Base-by-base conservation (phyloP, 1,140 invertebrate species). In the Dendroctonus ponderosae region DNA sequence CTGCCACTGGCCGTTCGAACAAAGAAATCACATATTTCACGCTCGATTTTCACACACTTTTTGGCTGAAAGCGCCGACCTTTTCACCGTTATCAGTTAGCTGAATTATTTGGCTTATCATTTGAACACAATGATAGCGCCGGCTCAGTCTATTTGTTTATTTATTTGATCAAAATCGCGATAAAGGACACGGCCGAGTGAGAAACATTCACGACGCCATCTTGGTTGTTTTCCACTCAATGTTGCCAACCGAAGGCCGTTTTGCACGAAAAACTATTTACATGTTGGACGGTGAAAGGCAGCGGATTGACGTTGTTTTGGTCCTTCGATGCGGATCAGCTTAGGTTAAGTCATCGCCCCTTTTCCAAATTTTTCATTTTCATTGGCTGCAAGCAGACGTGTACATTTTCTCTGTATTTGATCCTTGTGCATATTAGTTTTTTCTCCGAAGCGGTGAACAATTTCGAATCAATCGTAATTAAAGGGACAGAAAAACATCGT, bases 11-110 rank as follows among this genome's bases (percentile, higher is more conserved):
- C 58, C 58, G 43, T 41, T 52, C 41, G 50, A 62, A 67, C 66
- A 67, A 67, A 67, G 66, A 67, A 46, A 67, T 67, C 59, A 67
- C 66, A 67, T 67, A 62, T 59, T 67, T 67, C 60, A 56, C 66
- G 53, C 26, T 42, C 42, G 50, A 60, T 61, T 67, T 67, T 67
- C 66, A 42, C 66, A 52, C 56, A 59, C 52, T 67, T 67, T 53
- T 58, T 67, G 52, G 44, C 66, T 61, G 48, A 59, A 59, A 41
- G 42, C 14, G 48, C 5, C 40, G 40, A 12, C 9, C 39, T 60
- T 53, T 39, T 59, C 39, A 59, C 54, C 11, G 15, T 44, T 66
- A 51, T 46, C 54, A 37, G 5, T 14, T 12, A 52, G 56, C 44
- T 59, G 52, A 43, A 59, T 59, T 52, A 43, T 53, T 37, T n/a